Base-by-base conservation (phyloP, 2,888 invertebrate genomes). In the Xestia sexstrigata region DNA sequence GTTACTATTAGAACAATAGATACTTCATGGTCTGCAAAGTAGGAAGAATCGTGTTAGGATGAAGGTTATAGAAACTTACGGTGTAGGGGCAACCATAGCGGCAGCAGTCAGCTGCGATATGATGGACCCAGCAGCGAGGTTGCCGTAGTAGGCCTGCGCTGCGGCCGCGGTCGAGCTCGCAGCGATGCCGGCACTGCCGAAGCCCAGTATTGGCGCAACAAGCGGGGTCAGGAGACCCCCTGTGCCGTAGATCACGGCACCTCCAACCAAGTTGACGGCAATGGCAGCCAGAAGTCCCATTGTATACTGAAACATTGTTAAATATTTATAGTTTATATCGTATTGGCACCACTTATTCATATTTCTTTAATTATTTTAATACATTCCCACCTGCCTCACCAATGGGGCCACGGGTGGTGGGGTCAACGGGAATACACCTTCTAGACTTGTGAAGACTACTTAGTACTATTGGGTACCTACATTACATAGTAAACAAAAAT, bases 41-140 rank as follows among this genome's bases (percentile, higher is more conserved):
- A 9, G 8, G 20, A 71, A 26, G 26, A 39, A 52, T 17, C 7
- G 6, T 35, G 30, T 20, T 20, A 7, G 3, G 63, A 17, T 45
- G 17, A 58, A 49, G 39, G 9, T 58, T 17, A 9, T 11, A 55
- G 17, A 11, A 45, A 75, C 91, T 91, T 89, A 95, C 78, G 94
- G 95, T 7, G 93, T 96, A 0, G 96, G 96, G 2, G 96, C 92
- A 0, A 91, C 88, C 95, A 95, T 95, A 1, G 95, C 96, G 0
- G 90, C 91, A 0, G 96, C 91, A 4, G 95, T 95, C 66, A 95
- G 62, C 84, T 94, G 79, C 0, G 95, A 93, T 5, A 96, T 90
- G 23, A 95, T 90, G 81, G 94, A 94, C 0, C 96, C 96, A 0
- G 95, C 95, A 0, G 75, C 95, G 20, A 95, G 49, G 77, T 95